Evolutionary conservation across 2,888 invertebrate genomes (phyloP).

Genomic region (Cryptophagus acutangulus): DNA sequence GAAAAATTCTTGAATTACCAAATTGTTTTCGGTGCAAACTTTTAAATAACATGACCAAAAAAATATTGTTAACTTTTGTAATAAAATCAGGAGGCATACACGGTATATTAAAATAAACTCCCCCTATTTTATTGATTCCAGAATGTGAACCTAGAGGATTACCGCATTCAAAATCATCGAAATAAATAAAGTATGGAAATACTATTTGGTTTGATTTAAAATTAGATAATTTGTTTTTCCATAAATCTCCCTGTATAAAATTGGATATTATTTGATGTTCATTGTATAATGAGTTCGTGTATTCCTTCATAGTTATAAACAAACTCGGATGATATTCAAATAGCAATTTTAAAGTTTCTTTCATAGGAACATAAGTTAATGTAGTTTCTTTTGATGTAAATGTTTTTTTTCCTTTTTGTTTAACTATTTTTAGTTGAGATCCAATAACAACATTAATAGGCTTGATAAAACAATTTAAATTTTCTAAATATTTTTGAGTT

Average conservation of each 20-base stretch:
- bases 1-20: constrained; percentile 8
- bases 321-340: no score
- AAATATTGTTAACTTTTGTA: constrained; percentile 7
- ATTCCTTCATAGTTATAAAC: background rate
- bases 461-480: background rate
- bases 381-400: background rate
- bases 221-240: constrained; percentile 1
- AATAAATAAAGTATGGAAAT: constrained; percentile 12
- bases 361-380: background rate
- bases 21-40: constrained; percentile 1
- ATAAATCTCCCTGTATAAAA: constrained; percentile 4
- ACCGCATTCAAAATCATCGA: constrained; percentile 14
- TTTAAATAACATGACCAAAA: constrained; percentile 7
- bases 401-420: constrained; percentile 1
- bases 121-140: constrained; percentile 10
- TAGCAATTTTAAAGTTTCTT: background rate
- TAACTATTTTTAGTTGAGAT: background rate
- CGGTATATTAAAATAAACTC: constrained; percentile 11
- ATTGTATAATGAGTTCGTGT: background rate
- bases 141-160: constrained; percentile 14
- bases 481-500: background rate
- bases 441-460: background rate
- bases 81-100: constrained; percentile 12
- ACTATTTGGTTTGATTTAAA: constrained; percentile 1
- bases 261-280: background rate